phyloP scores from a whole-genome alignment of 2,888 invertebrate species.

The Alsophila aescularia region DNA sequence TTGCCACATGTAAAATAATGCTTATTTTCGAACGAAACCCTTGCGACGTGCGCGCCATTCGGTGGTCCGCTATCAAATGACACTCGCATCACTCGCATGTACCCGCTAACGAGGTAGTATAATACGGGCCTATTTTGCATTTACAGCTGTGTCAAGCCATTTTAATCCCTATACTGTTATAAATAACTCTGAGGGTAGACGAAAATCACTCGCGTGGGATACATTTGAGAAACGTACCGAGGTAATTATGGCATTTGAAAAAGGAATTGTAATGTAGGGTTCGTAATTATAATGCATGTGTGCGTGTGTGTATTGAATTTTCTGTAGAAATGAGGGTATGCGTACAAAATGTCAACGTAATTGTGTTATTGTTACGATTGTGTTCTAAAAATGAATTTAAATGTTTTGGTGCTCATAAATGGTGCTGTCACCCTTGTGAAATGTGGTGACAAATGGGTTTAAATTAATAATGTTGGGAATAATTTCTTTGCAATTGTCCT shows the following conservation, averaged over 20 bases:
- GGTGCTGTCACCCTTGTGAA: slow-evolving; percentile 19
- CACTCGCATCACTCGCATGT: slow-evolving; percentile 71
- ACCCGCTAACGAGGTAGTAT: slow-evolving; percentile 72
- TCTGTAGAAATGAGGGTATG: slow-evolving; percentile 48
- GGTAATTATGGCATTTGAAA: slow-evolving; percentile 69
- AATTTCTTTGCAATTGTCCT: slow-evolving; percentile 1
- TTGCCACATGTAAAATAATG: slow-evolving; percentile 45
- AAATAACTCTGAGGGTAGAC: slow-evolving; percentile 37
- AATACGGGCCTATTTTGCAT: slow-evolving; percentile 61
- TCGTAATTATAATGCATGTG: slow-evolving; percentile 57
- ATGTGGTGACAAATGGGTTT: slow-evolving; percentile 10
- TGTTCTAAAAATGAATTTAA: slow-evolving; percentile 28
- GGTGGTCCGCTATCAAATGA: slow-evolving; percentile 71
- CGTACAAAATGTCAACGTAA: slow-evolving; percentile 41
- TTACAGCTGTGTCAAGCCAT: slow-evolving; percentile 45
- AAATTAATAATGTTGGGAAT: slow-evolving; percentile 8
- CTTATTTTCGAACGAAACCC: slow-evolving; percentile 49
- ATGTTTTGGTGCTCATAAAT: slow-evolving; percentile 20
- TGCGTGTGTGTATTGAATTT: slow-evolving; percentile 43
- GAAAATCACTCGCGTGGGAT: slow-evolving; percentile 45
- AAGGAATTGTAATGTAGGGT: slow-evolving; percentile 68
- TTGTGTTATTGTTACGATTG: slow-evolving; percentile 36
- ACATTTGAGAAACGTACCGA: slow-evolving; percentile 54
- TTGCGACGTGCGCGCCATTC: slow-evolving; percentile 49
- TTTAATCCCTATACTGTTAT: slow-evolving; percentile 48